phyloP scores from a whole-genome alignment of 2,888 invertebrate genomes.

The Plutella xylostella region DNA sequence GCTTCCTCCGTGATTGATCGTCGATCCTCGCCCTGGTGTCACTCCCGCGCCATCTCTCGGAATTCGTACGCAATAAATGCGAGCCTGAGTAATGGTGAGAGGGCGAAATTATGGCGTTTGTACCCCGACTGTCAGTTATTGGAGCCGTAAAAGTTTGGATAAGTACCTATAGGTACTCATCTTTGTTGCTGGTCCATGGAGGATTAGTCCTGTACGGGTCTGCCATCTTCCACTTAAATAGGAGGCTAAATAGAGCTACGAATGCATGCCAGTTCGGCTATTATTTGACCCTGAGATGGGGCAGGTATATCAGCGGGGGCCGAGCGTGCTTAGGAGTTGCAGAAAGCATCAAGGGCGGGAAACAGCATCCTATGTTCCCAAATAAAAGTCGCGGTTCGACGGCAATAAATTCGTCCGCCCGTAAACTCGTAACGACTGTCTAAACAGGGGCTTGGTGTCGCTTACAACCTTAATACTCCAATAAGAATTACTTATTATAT shows the following conservation, averaged over 20 bases:
- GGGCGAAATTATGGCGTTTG: slow-evolving; percentile 41
- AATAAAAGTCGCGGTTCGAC: slow-evolving; percentile 51
- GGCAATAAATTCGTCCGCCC: slow-evolving; percentile 57
- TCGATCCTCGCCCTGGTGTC: slow-evolving; percentile 66
- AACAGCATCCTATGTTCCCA: too few species aligned
- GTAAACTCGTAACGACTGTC: slow-evolving; percentile 62
- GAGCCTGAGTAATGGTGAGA: slow-evolving; percentile 57
- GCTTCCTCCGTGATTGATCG: slow-evolving; percentile 65
- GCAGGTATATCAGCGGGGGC: too few species aligned
- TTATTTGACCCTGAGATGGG: too few species aligned
- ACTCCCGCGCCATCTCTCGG: slow-evolving; percentile 60
- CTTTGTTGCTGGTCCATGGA: background rate
- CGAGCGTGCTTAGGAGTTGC: too few species aligned
- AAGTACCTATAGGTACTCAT: too few species aligned
- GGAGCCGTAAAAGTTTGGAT: slow-evolving; percentile 4
- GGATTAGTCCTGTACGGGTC: slow-evolving; percentile 17
- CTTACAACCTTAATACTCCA: slow-evolving; percentile 49
- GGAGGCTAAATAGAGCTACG: too few species aligned
- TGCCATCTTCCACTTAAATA: too few species aligned
- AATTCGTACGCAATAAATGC: slow-evolving; percentile 61
- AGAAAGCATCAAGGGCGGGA: too few species aligned
- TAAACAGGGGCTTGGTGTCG: slow-evolving; percentile 61
- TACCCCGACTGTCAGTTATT: slow-evolving; percentile 21
- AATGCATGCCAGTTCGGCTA: too few species aligned
- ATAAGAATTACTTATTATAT: slow-evolving; percentile 35